Evolutionary conservation across 2,888 invertebrate genomes (phyloP).

Genomic region (Patella pellucida): DNA sequence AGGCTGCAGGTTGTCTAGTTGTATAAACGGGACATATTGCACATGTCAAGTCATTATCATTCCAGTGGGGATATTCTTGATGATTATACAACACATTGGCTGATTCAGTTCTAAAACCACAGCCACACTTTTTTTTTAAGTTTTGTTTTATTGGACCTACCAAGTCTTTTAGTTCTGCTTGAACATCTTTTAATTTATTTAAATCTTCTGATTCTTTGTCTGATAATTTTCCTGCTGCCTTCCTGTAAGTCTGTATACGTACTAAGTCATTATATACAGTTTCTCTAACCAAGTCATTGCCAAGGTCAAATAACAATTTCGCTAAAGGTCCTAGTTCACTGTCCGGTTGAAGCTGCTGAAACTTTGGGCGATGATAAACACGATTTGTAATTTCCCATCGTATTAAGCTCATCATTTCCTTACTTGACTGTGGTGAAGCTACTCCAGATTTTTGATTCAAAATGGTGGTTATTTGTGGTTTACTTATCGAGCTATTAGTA

Average conservation of each 20-base stretch:
- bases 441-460: constrained; percentile 25
- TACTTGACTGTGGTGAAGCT: constrained; percentile 48
- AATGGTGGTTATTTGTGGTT: constrained; percentile 13
- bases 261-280: constrained; percentile 93
- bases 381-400: constrained; percentile 55
- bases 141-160: constrained; percentile 51
- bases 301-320: constrained; percentile 92
- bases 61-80: constrained; percentile 73
- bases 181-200: constrained; percentile 78
- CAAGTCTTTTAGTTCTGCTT: constrained; percentile 55
- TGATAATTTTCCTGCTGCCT: constrained; percentile 72
- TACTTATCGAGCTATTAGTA: constrained; percentile 7
- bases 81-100: constrained; percentile 77
- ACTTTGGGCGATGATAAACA: constrained; percentile 39
- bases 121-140: constrained; percentile 48
- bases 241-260: constrained; percentile 86
- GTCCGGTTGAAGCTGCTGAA: constrained; percentile 44
- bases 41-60: constrained; percentile 76
- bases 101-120: constrained; percentile 59
- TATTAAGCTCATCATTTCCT: constrained; percentile 55
- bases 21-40: constrained; percentile 84
- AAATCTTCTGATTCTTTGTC: constrained; percentile 75
- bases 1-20: constrained; percentile 76
- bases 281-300: constrained; percentile 90
- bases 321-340: constrained; percentile 73